Percentiles rank a stretch among this genome's conserved stretches.
These are phyloP conservation scores for Drepanosiphum platanoidis DNA, from an alignment of 2,888 invertebrate species.

Conservation along the genomic window DNA sequence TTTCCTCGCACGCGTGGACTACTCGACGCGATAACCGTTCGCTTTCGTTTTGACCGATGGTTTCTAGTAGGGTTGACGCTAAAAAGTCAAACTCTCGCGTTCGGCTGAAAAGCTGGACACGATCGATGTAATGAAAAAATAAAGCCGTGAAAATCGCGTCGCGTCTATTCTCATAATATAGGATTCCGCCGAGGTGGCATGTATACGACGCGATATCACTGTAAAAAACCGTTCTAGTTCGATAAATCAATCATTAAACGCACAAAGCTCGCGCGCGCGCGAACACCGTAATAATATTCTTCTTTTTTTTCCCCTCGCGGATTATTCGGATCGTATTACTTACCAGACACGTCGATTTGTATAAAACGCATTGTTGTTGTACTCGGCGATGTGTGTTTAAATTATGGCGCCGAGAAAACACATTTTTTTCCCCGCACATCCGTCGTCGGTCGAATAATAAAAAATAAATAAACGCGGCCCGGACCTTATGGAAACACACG, in stretches of 20 bases:
- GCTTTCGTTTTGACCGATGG: no score
- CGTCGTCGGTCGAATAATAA: not conserved
- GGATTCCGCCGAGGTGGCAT: no score
- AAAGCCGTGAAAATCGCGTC: no score
- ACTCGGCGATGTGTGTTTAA: constrained; percentile 17
- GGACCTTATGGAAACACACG: constrained; percentile 26
- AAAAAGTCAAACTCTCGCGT: no score
- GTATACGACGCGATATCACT: no score
- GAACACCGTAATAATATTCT: not conserved
- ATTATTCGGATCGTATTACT: constrained; percentile 7
- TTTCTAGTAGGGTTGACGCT: no score
- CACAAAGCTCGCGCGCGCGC: no score
- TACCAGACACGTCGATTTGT: constrained; percentile 19
- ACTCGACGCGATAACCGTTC: no score
- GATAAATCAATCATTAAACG: not conserved
- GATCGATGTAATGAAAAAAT: no score
- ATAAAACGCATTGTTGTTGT: not conserved
- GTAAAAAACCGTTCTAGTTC: not conserved
- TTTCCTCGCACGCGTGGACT: no score
- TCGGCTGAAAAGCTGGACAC: no score
- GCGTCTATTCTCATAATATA: no score
- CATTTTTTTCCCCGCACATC: constrained; percentile 23
- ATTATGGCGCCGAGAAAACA: constrained; percentile 19
- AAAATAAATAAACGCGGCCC: not conserved
- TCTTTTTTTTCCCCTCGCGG: not conserved